Conservation (phyloP, 2,797 vertebrate species). For the Antrozous pallidus region DNA sequence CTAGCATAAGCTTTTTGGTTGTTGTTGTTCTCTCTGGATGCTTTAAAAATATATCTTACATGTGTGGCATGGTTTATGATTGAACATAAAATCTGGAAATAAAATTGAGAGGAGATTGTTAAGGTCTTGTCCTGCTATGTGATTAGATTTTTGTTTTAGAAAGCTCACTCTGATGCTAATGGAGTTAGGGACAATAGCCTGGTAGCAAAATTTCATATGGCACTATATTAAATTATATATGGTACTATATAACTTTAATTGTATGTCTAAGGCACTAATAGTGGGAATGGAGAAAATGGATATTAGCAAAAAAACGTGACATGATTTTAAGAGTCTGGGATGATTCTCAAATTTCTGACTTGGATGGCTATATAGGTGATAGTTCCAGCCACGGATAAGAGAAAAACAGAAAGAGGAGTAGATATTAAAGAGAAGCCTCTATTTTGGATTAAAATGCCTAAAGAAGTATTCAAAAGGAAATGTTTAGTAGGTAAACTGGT, state of each 20-base stretch:
- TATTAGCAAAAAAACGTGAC: not conserved
- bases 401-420: not conserved
- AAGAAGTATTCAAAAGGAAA: not conserved
- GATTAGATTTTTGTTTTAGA: slow-evolving; percentile 41
- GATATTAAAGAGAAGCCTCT: not conserved
- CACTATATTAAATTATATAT: not conserved
- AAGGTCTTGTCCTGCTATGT: slow-evolving; percentile 6
- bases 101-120: not conserved
- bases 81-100: slow-evolving; percentile 15
- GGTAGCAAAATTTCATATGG: not conserved
- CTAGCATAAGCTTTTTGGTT: not conserved
- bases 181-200: not conserved
- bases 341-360: not conserved
- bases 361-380: not conserved
- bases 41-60: slow-evolving; percentile 19
- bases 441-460: not conserved
- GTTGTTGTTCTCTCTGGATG: not conserved
- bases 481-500: not conserved
- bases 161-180: not conserved
- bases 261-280: not conserved
- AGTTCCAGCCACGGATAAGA: not conserved
- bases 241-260: slow-evolving; percentile 1
- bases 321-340: not conserved
- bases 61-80: slow-evolving; percentile 36
- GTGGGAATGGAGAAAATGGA: not conserved